Percentiles rank a stretch among this genome's conserved stretches.
Evolutionary conservation across 2,888 invertebrate species (phyloP).

Genomic region (Boloria selene): DNA sequence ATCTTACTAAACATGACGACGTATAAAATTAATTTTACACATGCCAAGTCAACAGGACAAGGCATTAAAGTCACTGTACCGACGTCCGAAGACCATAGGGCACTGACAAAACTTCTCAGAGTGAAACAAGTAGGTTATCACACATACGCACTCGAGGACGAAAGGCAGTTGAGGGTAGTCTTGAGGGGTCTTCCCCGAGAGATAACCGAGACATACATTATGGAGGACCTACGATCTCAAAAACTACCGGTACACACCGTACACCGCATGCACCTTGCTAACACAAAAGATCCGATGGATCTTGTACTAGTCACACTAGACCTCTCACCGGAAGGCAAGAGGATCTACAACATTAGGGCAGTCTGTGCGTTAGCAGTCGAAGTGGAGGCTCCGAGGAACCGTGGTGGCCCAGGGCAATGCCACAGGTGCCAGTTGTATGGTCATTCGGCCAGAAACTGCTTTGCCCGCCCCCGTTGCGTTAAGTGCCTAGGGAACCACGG

Average conservation of each 20-base stretch:
- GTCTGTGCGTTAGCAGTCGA: no score
- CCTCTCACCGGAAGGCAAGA: slow-evolving; percentile 1
- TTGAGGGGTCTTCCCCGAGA: neutral
- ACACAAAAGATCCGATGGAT: neutral
- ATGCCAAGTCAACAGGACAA: no score
- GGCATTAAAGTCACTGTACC: no score
- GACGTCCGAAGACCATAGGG: neutral
- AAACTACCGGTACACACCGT: neutral
- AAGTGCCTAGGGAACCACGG: no score
- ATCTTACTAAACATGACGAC: no score
- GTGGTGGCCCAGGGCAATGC: no score
- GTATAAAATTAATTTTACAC: no score
- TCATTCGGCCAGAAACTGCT: no score
- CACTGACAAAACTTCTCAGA: neutral
- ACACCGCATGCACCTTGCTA: slow-evolving; percentile 6
- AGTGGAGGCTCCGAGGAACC: no score
- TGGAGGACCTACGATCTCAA: neutral
- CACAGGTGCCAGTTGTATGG: no score
- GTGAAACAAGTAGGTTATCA: neutral
- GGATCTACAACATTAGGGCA: neutral
- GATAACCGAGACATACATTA: neutral
- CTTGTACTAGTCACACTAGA: slow-evolving; percentile 1
- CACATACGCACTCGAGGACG: slow-evolving; percentile 8
- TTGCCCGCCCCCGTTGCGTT: no score
- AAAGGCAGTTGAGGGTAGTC: neutral